Evolutionary conservation across 1,140 invertebrate genomes (phyloP).

Genomic region (Aphelenchoides avenae): DNA sequence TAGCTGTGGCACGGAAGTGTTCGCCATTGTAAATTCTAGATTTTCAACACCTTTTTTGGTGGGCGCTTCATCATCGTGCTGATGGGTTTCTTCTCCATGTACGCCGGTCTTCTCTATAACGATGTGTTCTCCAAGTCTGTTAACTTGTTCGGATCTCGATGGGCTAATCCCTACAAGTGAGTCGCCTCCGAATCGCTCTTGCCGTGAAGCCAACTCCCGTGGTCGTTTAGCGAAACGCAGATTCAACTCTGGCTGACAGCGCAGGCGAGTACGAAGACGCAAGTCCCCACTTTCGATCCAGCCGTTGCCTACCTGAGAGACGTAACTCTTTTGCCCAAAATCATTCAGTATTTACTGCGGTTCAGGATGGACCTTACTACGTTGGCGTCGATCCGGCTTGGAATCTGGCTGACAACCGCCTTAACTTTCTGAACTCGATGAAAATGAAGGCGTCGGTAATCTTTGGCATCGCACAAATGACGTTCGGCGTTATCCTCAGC

Average conservation of each 20-base stretch:
- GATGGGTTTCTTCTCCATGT: conserved; percentile 95
- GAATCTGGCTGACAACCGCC: conserved; percentile 73
- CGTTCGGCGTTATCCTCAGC: conserved; percentile 84
- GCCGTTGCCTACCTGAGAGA: conserved; percentile 3
- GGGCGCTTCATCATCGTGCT: conserved; percentile 94
- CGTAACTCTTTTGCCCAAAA: not conserved
- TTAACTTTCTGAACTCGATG: conserved; percentile 89
- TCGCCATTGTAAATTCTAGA: conserved; percentile 64
- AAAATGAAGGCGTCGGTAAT: conserved; percentile 98
- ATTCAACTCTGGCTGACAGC: too few species aligned
- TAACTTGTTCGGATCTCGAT: conserved; percentile 84
- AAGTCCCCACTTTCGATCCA: conserved; percentile 26
- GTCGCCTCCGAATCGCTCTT: conserved; percentile 1
- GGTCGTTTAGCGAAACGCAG: not conserved
- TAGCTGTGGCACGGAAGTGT: not conserved
- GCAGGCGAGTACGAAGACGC: too few species aligned
- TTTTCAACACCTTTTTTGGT: conserved; percentile 92
- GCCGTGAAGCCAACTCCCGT: too few species aligned
- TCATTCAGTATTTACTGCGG: not conserved
- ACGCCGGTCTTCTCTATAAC: conserved; percentile 93
- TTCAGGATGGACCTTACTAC: conserved; percentile 44
- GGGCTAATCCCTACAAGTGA: conserved; percentile 66
- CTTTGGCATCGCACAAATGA: conserved; percentile 89
- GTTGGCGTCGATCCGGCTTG: conserved; percentile 57
- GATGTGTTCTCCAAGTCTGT: conserved; percentile 92